Evolutionary conservation across 1,140 invertebrate species (phyloP), one percentile per base, ranked within the genome.

Genomic region (Brachionus angularis): DNA sequence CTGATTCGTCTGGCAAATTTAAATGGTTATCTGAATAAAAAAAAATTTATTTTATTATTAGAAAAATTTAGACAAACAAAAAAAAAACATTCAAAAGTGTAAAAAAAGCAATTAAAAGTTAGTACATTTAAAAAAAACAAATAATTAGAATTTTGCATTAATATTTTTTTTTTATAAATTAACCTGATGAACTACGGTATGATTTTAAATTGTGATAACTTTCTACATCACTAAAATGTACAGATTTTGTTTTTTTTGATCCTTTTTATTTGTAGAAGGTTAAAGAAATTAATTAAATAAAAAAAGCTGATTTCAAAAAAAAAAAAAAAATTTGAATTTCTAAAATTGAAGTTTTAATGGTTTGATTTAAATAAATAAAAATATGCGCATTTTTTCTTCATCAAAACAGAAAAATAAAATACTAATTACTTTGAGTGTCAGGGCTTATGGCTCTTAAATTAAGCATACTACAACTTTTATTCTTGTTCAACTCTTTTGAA

Each of bases 181-280:
- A 42, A 58, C 53, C 53, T 58, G 53, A 58, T 25, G 18, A 36
- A 58, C 53, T 58, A 12, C 53, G 53, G 36, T 58, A 58, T 23
- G 53, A 58, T 39, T 58, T 58, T 58, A 58, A 58, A 23, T 58
- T 34, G 25, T 58, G 39, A 23, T 58, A 58, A 58, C 53, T 58
- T 18, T 58, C 53, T 58, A 58, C 27, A 39, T 58, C 53, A 25
- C 39, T 58, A 58, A 58, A 58, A 58, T 58, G 53, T 12, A 58
- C 53, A 18, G 53, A 58, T 58, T 58, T 58, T 36, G 36, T 31
- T 39, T 58, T 58, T 39, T 31, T 39, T 39, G 39, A 58, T 36
- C 53, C 53, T 58, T 29, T 39, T 39, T n/a, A n/a, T n/a, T n/a
- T n/a, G n/a, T n/a, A n/a, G n/a, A n/a, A n/a, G n/a, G n/a, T n/a